These are phyloP conservation scores for Luffia ferchaultella DNA, from an alignment of 2,888 invertebrate species.

Conservation along the genomic window DNA sequence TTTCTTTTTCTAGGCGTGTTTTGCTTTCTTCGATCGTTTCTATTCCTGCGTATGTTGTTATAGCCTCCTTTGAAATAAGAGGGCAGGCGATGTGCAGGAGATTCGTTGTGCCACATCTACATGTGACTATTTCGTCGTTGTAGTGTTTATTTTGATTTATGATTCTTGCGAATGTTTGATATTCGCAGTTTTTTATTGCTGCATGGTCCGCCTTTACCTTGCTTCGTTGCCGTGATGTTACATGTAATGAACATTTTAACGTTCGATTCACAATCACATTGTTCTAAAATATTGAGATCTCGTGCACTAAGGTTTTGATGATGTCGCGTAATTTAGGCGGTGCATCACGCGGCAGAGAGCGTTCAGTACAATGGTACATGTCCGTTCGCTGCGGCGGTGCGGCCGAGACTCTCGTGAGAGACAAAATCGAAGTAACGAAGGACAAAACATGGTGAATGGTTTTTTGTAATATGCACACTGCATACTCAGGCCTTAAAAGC, in stretches of 20 bases:
- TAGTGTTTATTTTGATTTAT: not conserved
- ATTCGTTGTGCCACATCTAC: not conserved
- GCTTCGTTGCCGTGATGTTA: not conserved
- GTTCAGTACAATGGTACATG: not conserved
- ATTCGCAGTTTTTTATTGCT: not conserved
- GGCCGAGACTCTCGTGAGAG: too few species aligned
- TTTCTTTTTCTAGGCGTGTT: not conserved
- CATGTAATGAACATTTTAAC: not conserved
- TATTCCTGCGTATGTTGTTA: not conserved
- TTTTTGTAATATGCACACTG: too few species aligned
- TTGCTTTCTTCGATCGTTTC: not conserved
- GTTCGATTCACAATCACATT: not conserved
- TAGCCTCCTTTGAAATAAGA: not conserved
- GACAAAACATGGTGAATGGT: too few species aligned
- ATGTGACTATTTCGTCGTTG: not conserved
- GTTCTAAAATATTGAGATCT: not conserved
- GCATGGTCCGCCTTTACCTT: not conserved
- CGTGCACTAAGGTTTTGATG: not conserved
- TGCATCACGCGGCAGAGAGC: not conserved
- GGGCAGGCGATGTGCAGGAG: not conserved
- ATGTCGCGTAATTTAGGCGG: not conserved
- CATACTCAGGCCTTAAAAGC: too few species aligned
- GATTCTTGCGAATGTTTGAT: not conserved
- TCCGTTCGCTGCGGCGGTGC: not conserved
- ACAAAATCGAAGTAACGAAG: too few species aligned